These are phyloP conservation scores for Morone saxatilis DNA, from an alignment of 2,113 vertebrate species.

Conservation along the genomic window DNA sequence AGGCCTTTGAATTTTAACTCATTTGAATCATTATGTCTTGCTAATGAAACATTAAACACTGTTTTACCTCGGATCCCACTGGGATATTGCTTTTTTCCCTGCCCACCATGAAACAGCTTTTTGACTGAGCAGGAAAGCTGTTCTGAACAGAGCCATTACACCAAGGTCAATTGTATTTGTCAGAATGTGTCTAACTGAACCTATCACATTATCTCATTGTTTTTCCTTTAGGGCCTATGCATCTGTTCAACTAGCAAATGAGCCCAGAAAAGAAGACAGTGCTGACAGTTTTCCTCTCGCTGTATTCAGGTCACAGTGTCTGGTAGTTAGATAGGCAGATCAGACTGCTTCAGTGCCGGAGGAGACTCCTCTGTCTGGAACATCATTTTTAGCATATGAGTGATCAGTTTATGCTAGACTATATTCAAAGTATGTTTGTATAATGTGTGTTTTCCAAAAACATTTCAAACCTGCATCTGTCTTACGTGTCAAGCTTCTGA, in stretches of 20 bases:
- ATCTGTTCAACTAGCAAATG: slow-evolving; percentile 66
- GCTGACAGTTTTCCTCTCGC: slow-evolving; percentile 57
- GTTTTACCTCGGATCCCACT: background rate
- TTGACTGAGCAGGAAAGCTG: slow-evolving; percentile 35
- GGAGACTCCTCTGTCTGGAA: slow-evolving; percentile 69
- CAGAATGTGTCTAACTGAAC: slow-evolving; percentile 58
- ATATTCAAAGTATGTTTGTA: slow-evolving; percentile 41
- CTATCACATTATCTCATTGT: slow-evolving; percentile 57
- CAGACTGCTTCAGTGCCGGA: slow-evolving; percentile 62
- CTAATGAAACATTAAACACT: slow-evolving; percentile 4
- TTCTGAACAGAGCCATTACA: slow-evolving; percentile 55
- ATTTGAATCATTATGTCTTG: background rate
- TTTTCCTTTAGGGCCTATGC: slow-evolving; percentile 63
- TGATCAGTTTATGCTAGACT: slow-evolving; percentile 51
- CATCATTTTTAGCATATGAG: slow-evolving; percentile 57
- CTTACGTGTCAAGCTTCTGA: slow-evolving; percentile 27
- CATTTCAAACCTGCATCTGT: slow-evolving; percentile 37
- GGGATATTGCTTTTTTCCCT: background rate
- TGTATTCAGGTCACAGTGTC: slow-evolving; percentile 76
- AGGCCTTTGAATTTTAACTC: slow-evolving; percentile 11
- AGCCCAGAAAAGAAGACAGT: slow-evolving; percentile 53
- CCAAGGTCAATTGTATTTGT: slow-evolving; percentile 72
- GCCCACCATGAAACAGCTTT: slow-evolving; percentile 14
- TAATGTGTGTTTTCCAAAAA: slow-evolving; percentile 51
- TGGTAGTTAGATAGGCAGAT: slow-evolving; percentile 68